phyloP scores from a whole-genome alignment of 1,140 invertebrate species.

The Dendroctonus valens region DNA sequence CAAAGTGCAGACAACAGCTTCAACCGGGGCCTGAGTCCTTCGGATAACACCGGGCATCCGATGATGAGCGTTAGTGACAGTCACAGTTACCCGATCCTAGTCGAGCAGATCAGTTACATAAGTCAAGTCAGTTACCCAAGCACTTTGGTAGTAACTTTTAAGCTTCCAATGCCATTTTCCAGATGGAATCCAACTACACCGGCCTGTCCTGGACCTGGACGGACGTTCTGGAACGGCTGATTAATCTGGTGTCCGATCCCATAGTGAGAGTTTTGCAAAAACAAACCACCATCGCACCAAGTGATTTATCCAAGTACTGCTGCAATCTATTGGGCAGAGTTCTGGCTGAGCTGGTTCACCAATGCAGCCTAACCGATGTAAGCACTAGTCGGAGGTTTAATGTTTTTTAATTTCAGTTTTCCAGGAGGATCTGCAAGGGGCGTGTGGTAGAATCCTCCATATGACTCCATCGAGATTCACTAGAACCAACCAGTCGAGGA shows the following conservation, averaged over 20 bases:
- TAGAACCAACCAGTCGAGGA: constrained; percentile 80
- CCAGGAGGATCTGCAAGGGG: constrained; percentile 63
- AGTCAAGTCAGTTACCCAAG: constrained; percentile 56
- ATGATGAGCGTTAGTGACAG: constrained; percentile 70
- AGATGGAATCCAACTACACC: constrained; percentile 56
- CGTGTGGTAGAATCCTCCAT: constrained; percentile 69
- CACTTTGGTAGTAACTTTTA: background rate
- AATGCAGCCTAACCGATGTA: constrained; percentile 65
- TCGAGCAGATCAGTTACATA: constrained; percentile 78
- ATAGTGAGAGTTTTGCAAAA: constrained; percentile 61
- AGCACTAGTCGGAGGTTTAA: too few relatives aligned
- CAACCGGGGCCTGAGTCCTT: constrained; percentile 62
- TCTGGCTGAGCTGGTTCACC: constrained; percentile 84
- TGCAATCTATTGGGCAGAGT: constrained; percentile 83
- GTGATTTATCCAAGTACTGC: constrained; percentile 74
- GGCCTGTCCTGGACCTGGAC: constrained; percentile 70
- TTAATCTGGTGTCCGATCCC: constrained; percentile 79
- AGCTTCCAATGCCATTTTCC: constrained; percentile 27
- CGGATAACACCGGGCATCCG: constrained; percentile 67
- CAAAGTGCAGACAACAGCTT: constrained; percentile 54
- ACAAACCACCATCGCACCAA: constrained; percentile 58
- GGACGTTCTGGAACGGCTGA: constrained; percentile 78
- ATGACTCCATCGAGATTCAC: constrained; percentile 89
- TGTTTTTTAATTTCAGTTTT: too few relatives aligned
- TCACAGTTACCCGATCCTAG: constrained; percentile 75